Base-by-base conservation (phyloP, 64 coral and sea anemone species). In the Montipora efflorescens region DNA sequence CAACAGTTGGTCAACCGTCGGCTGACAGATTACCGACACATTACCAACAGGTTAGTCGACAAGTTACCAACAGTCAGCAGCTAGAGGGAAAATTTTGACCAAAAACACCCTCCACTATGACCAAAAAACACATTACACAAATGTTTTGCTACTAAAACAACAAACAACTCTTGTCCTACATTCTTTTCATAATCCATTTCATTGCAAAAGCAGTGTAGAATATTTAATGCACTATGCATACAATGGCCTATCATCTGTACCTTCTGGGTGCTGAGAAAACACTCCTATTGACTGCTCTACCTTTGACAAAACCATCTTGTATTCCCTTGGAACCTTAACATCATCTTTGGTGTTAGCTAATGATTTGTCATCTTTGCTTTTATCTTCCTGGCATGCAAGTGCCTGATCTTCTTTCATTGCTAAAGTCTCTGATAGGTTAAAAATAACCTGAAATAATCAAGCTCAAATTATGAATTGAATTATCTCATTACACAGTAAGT, bases 221-320 rank as follows among this genome's bases (percentile, higher is more conserved):
- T 0, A 2, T 36, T 36, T 36, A 36, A 36, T 36, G 36, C 36
- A 36, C 36, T 36, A 36, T 36, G 36, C 36, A 36, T 36, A 36
- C 36, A 36, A 36, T 36, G 36, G 36, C 52, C 52, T 58, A 47
- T 43, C 5, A 19, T 50, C 8, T 59, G 18, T 69, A 97, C 96
- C 96, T 92, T 68, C 47, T 47, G 82, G 78, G 11, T 92, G 89
- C 16, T 97, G 77, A 84, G 93, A 95, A 79, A 97, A 92, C 10
- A 97, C 93, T 59, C 90, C 96, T 75, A 97, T 84, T 36, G 96
- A 95, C 64, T 97, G 96, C 67, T 97, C 96, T 28, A 97, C 96
- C 47, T 97, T 97, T 3, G 96, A 97, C 89, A 97, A 89, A 74
- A 94, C 76, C 93, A 97, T 88, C 22, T 92, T 97, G 76, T 84